phyloP scores from a whole-genome alignment of 30 jellyfish, hydroid and myxozoan species.

The Clytia hemisphaerica region DNA sequence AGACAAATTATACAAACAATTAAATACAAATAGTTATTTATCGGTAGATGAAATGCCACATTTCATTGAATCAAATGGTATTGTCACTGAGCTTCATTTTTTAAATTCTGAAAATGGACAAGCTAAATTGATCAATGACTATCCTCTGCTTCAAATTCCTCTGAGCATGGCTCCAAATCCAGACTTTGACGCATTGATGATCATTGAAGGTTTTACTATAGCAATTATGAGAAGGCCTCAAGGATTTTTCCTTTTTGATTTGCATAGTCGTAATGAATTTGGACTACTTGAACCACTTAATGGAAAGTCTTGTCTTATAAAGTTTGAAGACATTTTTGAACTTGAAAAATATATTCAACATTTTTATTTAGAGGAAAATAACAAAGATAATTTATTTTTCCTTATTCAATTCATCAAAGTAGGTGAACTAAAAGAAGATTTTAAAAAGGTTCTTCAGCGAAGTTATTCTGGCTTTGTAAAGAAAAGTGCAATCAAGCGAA shows the following conservation, averaged over 20 bases:
- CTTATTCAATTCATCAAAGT: neutral
- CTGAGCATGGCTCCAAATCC: neutral
- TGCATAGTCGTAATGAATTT: neutral
- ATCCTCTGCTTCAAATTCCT: neutral
- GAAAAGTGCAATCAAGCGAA: too few species aligned
- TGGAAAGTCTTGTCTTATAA: too few species aligned
- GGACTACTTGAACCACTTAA: constrained; percentile 8
- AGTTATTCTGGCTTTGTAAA: neutral
- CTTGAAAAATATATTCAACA: too few species aligned
- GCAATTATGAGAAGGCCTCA: constrained; percentile 3
- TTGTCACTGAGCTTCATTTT: neutral
- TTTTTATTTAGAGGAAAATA: too few species aligned
- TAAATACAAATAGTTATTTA: neutral
- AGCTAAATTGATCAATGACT: neutral
- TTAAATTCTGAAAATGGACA: neutral
- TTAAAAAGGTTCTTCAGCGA: neutral
- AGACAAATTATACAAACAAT: neutral
- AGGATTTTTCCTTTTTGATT: neutral
- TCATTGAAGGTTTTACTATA: neutral
- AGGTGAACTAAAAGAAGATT: neutral
- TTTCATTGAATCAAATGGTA: neutral
- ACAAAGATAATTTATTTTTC: too few species aligned
- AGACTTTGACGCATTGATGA: neutral
- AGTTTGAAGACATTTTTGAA: too few species aligned
- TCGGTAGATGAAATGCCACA: neutral